These are phyloP conservation scores for Dryadula phaetusa DNA, from an alignment of 2,888 invertebrate species.

Conservation along the genomic window DNA sequence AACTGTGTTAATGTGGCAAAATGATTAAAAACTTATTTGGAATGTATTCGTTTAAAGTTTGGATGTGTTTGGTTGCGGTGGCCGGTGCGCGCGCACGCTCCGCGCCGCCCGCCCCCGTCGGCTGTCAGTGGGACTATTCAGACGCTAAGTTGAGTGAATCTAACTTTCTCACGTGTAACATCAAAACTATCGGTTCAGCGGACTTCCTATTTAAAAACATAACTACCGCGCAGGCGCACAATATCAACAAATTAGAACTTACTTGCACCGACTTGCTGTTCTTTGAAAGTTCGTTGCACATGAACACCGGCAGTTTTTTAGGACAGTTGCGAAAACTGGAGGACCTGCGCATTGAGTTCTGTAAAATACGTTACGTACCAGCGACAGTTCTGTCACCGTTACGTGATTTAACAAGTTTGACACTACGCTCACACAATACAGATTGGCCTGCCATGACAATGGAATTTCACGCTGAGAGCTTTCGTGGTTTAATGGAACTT, in stretches of 20 bases:
- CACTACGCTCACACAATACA: constrained; percentile 89
- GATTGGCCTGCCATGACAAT: constrained; percentile 92
- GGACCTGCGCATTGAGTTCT: constrained; percentile 89
- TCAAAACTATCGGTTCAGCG: constrained; percentile 89
- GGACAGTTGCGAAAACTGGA: constrained; percentile 88
- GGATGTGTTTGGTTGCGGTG: constrained; percentile 78
- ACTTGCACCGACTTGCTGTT: constrained; percentile 90
- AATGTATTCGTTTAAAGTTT: constrained; percentile 83
- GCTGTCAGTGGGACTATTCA: constrained; percentile 89
- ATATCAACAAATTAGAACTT: constrained; percentile 87
- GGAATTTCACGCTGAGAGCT: constrained; percentile 90
- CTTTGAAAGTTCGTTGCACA: constrained; percentile 89
- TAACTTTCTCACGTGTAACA: constrained; percentile 87
- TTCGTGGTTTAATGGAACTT: constrained; percentile 88
- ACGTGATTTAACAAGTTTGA: constrained; percentile 87
- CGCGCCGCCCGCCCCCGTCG: constrained; percentile 86
- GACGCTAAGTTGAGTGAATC: constrained; percentile 83
- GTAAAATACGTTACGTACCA: constrained; percentile 90
- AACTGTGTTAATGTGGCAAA: constrained; percentile 71
- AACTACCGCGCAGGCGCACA: constrained; percentile 88
- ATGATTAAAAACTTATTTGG: constrained; percentile 76
- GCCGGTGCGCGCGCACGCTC: constrained; percentile 82
- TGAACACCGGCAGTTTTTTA: constrained; percentile 85
- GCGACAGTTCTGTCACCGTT: constrained; percentile 88
- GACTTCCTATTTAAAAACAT: constrained; percentile 89